These are phyloP conservation scores for Synanthedon formicaeformis DNA, from an alignment of 2,888 invertebrate species.

Conservation along the genomic window DNA sequence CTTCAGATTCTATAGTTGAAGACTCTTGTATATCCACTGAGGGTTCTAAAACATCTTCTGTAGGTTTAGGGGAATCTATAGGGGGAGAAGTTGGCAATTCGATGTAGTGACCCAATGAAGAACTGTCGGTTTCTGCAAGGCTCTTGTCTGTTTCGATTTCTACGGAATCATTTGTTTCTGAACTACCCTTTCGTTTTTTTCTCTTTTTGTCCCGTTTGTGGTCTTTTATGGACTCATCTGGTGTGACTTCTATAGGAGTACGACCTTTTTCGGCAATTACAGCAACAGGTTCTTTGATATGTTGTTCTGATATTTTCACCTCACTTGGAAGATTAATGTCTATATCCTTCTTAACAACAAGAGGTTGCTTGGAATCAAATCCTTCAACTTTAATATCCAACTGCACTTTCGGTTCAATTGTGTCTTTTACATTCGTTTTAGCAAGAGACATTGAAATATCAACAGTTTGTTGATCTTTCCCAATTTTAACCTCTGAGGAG, in stretches of 20 bases:
- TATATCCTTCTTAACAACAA: slow-evolving; percentile 46
- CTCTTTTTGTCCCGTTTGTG: slow-evolving; percentile 73
- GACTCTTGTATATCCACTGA: slow-evolving; percentile 49
- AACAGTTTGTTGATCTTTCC: slow-evolving; percentile 29
- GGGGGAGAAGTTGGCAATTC: slow-evolving; percentile 60
- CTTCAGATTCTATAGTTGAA: slow-evolving; percentile 51
- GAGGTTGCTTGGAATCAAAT: slow-evolving; percentile 26
- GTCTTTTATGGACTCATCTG: slow-evolving; percentile 34
- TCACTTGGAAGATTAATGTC: slow-evolving; percentile 41
- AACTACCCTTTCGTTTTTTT: slow-evolving; percentile 72
- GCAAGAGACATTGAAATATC: slow-evolving; percentile 47
- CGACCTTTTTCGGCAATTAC: slow-evolving; percentile 44
- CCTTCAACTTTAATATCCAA: slow-evolving; percentile 41
- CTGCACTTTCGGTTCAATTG: slow-evolving; percentile 35
- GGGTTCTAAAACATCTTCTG: slow-evolving; percentile 21
- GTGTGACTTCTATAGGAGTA: slow-evolving; percentile 16
- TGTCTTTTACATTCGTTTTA: slow-evolving; percentile 27
- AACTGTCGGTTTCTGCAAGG: slow-evolving; percentile 45
- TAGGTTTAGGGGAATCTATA: slow-evolving; percentile 54
- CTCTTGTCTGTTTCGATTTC: slow-evolving; percentile 48
- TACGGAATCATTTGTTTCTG: slow-evolving; percentile 30
- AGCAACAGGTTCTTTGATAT: slow-evolving; percentile 12
- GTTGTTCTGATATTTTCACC: slow-evolving; percentile 28
- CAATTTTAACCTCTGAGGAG: slow-evolving; percentile 1
- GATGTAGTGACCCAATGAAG: slow-evolving; percentile 53